Percentiles rank a stretch among this genome's conserved stretches.
phyloP scores from a whole-genome alignment of 2,113 vertebrate genomes.

The Panurus biarmicus region DNA sequence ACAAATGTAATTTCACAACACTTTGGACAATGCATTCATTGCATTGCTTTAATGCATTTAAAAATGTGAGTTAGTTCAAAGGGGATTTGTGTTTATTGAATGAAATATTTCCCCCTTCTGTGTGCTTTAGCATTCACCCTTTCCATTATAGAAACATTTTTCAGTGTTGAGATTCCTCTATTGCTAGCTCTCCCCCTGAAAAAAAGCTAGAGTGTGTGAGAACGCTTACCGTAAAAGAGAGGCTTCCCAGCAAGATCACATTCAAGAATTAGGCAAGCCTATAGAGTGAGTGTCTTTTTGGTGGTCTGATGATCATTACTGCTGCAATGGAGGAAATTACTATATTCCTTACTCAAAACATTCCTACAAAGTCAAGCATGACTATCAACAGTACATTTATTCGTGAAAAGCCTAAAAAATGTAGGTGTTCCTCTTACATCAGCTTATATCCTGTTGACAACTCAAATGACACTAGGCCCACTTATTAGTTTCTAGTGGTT shows the following conservation, averaged over 20 bases:
- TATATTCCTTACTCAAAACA: slow-evolving; percentile 43
- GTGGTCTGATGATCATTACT: not conserved
- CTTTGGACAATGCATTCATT: not conserved
- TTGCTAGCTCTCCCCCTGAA: not conserved
- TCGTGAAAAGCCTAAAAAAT: not conserved
- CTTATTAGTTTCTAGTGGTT: slow-evolving; percentile 66
- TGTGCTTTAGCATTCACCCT: not conserved
- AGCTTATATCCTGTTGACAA: slow-evolving; percentile 65
- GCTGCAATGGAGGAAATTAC: slow-evolving; percentile 7
- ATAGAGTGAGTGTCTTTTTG: not conserved
- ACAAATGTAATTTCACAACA: not conserved
- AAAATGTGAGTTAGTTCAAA: not conserved
- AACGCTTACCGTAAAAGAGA: not conserved
- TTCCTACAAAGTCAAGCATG: not conserved
- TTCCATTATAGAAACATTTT: not conserved
- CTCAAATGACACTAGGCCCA: slow-evolving; percentile 46
- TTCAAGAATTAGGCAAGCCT: not conserved
- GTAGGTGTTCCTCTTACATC: slow-evolving; percentile 59
- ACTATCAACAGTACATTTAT: not conserved
- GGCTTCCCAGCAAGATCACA: not conserved
- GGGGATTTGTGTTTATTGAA: not conserved
- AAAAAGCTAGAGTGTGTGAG: not conserved
- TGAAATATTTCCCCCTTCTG: not conserved
- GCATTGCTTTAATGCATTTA: not conserved
- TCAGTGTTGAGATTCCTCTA: not conserved